These are phyloP conservation scores for Hesperia comma DNA, from an alignment of 2,888 invertebrate genomes.

Conservation along the genomic window DNA sequence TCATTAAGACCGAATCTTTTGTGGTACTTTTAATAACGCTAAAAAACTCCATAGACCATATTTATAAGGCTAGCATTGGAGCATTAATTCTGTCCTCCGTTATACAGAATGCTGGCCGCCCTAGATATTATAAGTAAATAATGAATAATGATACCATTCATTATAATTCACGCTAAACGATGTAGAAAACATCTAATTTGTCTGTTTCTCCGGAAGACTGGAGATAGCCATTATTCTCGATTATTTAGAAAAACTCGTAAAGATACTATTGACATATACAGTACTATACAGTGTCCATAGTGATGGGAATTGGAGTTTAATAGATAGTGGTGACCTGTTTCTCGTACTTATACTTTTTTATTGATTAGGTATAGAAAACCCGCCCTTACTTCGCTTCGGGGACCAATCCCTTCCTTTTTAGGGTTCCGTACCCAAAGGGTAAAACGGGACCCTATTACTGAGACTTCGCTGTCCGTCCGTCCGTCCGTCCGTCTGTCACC, in stretches of 20 bases:
- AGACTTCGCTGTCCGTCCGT: too few relatives aligned
- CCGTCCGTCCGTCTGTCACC: too few relatives aligned
- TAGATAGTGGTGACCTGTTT: too few relatives aligned
- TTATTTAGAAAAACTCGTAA: neutral
- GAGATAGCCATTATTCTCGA: neutral
- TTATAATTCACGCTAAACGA: conserved; percentile 25
- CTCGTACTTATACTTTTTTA: too few relatives aligned
- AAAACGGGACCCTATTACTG: too few relatives aligned
- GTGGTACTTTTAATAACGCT: conserved; percentile 24
- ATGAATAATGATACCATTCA: conserved; percentile 26
- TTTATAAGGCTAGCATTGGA: conserved; percentile 21
- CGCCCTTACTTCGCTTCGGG: too few relatives aligned
- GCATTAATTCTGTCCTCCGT: conserved; percentile 20
- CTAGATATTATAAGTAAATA: conserved; percentile 26
- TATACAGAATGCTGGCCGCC: conserved; percentile 1
- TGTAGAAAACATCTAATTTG: conserved; percentile 12
- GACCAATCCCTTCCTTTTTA: too few relatives aligned
- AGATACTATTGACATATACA: too few relatives aligned
- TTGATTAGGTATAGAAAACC: too few relatives aligned
- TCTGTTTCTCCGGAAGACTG: neutral
- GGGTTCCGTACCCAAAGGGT: too few relatives aligned
- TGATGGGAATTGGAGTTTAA: too few relatives aligned
- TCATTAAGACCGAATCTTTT: conserved; percentile 23
- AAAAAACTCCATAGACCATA: conserved; percentile 9
- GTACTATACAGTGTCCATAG: too few relatives aligned